These are phyloP conservation scores for Dasypolia templi DNA, from an alignment of 2,888 invertebrate species.

Conservation along the genomic window DNA sequence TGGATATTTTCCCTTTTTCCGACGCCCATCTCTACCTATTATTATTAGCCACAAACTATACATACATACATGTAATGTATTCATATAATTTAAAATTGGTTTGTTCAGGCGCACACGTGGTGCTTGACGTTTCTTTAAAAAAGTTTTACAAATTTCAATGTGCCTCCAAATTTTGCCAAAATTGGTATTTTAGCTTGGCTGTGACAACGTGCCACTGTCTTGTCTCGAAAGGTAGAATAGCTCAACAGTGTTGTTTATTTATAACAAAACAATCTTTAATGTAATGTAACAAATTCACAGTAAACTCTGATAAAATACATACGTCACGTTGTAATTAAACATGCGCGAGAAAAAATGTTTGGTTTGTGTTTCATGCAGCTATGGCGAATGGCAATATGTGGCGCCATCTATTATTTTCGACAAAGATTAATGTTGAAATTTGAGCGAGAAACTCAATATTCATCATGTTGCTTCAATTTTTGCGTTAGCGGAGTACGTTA, in stretches of 20 bases:
- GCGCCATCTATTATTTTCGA: conserved; percentile 32
- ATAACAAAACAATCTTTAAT: not conserved
- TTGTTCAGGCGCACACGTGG: too few relatives aligned
- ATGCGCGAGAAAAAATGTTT: not conserved
- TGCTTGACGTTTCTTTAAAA: not conserved
- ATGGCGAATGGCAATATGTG: conserved; percentile 16
- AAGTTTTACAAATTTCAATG: not conserved
- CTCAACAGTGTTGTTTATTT: too few relatives aligned
- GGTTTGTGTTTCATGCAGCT: conserved; percentile 7
- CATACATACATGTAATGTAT: too few relatives aligned
- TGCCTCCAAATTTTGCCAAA: not conserved
- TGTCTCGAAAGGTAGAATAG: too few relatives aligned
- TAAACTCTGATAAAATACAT: not conserved
- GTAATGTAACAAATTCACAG: not conserved
- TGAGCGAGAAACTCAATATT: conserved; percentile 2
- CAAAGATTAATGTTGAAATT: conserved; percentile 42
- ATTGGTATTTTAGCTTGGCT: not conserved
- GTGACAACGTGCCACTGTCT: not conserved
- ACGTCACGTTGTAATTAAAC: not conserved
- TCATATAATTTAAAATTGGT: too few relatives aligned
- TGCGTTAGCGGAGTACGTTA: not conserved
- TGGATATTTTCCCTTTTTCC: too few relatives aligned
- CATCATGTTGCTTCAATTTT: not conserved
- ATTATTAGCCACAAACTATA: too few relatives aligned
- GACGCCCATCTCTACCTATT: too few relatives aligned